A percentile compares a stretch with the other conserved stretches of the same genome.
Conservation (phyloP, 2,888 invertebrate genomes). For the Epiperipatus broadwayi region DNA sequence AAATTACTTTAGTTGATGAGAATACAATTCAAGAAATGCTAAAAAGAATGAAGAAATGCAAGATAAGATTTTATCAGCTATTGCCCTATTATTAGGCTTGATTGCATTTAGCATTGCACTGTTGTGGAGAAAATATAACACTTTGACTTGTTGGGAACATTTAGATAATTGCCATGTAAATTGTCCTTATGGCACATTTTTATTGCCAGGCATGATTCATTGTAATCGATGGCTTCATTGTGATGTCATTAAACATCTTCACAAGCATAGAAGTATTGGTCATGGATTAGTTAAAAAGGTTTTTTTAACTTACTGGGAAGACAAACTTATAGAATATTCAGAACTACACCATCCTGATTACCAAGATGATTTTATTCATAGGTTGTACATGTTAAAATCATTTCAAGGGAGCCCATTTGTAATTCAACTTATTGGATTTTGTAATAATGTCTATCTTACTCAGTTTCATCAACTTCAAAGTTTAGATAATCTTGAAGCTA, state of each 20-base stretch:
- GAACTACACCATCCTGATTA: constrained; percentile 21
- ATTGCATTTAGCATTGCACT: too few species aligned
- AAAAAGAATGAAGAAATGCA: too few species aligned
- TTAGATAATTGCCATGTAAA: too few species aligned
- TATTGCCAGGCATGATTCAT: constrained; percentile 17
- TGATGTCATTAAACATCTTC: constrained; percentile 18
- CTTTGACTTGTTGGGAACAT: too few species aligned
- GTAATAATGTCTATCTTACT: constrained; percentile 24
- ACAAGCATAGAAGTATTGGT: constrained; percentile 20
- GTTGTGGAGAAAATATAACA: too few species aligned
- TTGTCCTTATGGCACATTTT: too few species aligned
- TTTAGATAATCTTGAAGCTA: constrained; percentile 22
- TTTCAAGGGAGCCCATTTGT: constrained; percentile 23
- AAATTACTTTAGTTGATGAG: too few species aligned
- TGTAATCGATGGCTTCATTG: constrained; percentile 24
- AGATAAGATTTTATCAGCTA: too few species aligned
- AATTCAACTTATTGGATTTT: constrained; percentile 30
- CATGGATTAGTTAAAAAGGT: constrained; percentile 26
- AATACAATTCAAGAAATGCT: too few species aligned
- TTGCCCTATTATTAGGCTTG: too few species aligned
- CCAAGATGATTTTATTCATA: constrained; percentile 28
- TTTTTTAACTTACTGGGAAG: constrained; percentile 1
- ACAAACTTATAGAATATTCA: too few species aligned
- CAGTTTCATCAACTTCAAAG: constrained; percentile 28
- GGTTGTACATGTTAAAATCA: constrained; percentile 25